These are phyloP conservation scores for Tinea pellionella DNA, from an alignment of 2,888 invertebrate species.

Conservation along the genomic window DNA sequence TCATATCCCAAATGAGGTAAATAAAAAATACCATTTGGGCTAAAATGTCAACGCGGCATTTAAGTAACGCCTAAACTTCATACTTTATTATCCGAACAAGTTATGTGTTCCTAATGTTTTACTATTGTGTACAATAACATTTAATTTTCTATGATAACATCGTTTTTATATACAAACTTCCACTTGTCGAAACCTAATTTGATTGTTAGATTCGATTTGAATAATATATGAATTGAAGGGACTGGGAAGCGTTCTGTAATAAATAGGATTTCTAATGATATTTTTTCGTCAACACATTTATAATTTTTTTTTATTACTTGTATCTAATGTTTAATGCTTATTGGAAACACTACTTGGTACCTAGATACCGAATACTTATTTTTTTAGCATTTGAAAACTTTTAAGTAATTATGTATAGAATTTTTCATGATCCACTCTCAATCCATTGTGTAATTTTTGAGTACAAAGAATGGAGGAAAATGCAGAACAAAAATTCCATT, in stretches of 20 bases:
- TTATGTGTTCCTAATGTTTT: neutral
- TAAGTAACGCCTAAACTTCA: slow-evolving; percentile 12
- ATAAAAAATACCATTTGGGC: slow-evolving; percentile 45
- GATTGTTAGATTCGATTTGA: slow-evolving; percentile 27
- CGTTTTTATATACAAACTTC: neutral
- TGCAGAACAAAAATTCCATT: neutral
- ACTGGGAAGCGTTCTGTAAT: neutral
- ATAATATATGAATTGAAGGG: slow-evolving; percentile 8
- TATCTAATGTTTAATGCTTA: too few relatives aligned
- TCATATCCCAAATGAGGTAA: slow-evolving; percentile 63
- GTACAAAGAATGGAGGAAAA: neutral
- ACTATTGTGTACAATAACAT: slow-evolving; percentile 20
- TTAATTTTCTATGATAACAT: slow-evolving; percentile 36
- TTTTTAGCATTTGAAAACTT: too few relatives aligned
- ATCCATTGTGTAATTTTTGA: neutral
- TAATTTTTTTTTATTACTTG: too few relatives aligned
- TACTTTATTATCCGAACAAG: too few relatives aligned
- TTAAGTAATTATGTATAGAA: neutral
- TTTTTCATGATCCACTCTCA: neutral
- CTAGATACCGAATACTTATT: too few relatives aligned
- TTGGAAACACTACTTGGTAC: too few relatives aligned
- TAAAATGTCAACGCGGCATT: slow-evolving; percentile 58
- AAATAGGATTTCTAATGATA: neutral
- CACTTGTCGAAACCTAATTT: slow-evolving; percentile 24
- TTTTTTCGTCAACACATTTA: neutral